Evolutionary conservation across 2,888 invertebrate species (phyloP), one percentile per base, ranked within the genome.

Genomic region (Corythucha ciliata): DNA sequence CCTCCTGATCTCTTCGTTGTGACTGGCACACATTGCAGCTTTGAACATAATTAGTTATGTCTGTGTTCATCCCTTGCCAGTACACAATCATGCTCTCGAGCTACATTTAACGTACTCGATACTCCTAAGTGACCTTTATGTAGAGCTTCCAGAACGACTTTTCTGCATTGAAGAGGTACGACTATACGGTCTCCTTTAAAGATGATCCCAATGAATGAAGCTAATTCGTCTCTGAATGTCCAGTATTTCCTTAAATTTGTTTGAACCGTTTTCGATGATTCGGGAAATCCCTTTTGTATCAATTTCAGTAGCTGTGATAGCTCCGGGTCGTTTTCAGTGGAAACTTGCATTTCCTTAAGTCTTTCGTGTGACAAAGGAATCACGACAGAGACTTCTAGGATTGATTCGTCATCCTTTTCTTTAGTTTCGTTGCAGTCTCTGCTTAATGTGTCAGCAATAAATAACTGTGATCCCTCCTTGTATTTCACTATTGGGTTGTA

Each of bases 361-460:
- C 42, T 12, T 14, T 20, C 7, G 8, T 36, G 8, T 40, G 40
- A 40, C 8, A 21, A 10, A 6, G 18, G 14, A 16, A 40, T 16
- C 12, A 14, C 7, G 21, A 37, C 7, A 21, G 16, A 16, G 7
- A n/a, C n/a, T n/a, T n/a, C n/a, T n/a, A n/a, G n/a, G n/a, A n/a
- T n/a, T n/a, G 16, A 20, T 7, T 46, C 12, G 21, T 47, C 24
- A 36, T 37, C 47, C 14, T 24, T 24, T 24, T 36, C n/a, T n/a
- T 14, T n/a, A 10, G 37, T 4, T 5, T 24, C 12, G 3, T 33
- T 18, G 22, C 22, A 25, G 12, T 47, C 47, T 22, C 47, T 10
- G 22, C 36, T 47, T 7, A 47, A 22, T 22, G 47, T 20, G 25
- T 47, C 47, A n/a, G 47, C 34, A 7, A 47, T 47, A 10, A 22